Percentiles rank a stretch among this genome's conserved stretches.
phyloP scores from a whole-genome alignment of 2,113 vertebrate species.

The Heptranchias perlo region DNA sequence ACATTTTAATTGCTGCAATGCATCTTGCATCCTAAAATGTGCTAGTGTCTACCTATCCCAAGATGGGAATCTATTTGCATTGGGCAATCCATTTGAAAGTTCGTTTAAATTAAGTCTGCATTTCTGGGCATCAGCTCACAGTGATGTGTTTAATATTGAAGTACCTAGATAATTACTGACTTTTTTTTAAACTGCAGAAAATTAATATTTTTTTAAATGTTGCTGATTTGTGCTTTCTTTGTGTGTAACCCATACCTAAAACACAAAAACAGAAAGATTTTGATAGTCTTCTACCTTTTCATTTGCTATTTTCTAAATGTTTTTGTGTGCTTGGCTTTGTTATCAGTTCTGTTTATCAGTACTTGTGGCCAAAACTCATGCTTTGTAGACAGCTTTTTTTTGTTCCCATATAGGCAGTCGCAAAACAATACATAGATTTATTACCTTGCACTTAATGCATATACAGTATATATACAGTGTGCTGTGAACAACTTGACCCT shows the following conservation, averaged over 20 bases:
- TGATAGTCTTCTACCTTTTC: conserved; percentile 61
- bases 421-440: conserved; percentile 8
- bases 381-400: conserved; percentile 60
- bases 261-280: conserved; percentile 50
- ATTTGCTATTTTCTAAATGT: conserved; percentile 65
- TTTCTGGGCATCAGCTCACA: not conserved
- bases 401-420: conserved; percentile 62
- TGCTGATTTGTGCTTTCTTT: conserved; percentile 45
- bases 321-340: conserved; percentile 65
- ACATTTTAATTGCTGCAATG: conserved; percentile 58
- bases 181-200: conserved; percentile 19
- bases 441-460: not conserved
- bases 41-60: not conserved
- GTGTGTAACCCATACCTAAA: conserved; percentile 42
- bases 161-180: not conserved
- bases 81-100: not conserved
- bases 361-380: conserved; percentile 67
- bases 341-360: conserved; percentile 65
- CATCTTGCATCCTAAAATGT: conserved; percentile 39
- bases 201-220: conserved; percentile 39
- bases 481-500: not conserved
- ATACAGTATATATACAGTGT: not conserved
- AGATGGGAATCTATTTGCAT: not conserved
- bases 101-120: not conserved
- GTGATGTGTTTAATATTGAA: not conserved